These are phyloP conservation scores for Tarsius wallacei DNA, from an alignment of 2,797 vertebrate genomes.

Conservation along the genomic window DNA sequence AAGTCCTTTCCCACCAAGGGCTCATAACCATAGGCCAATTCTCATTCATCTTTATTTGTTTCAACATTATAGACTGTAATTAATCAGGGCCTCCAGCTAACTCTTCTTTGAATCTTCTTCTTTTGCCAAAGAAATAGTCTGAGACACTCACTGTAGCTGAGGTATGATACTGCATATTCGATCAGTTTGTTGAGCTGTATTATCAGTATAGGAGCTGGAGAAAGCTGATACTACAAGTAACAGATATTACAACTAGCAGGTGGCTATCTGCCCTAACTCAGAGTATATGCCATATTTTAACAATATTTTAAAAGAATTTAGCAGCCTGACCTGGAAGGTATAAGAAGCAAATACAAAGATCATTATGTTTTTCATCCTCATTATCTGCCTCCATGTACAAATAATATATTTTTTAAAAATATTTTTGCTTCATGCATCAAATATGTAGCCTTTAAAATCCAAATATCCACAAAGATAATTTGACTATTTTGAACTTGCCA, in stretches of 20 bases:
- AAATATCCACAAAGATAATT: background rate
- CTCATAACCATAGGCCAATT: background rate
- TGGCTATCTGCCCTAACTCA: background rate
- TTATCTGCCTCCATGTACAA: background rate
- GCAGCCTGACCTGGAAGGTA: background rate
- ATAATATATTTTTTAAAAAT: background rate
- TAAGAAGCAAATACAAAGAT: slow-evolving; percentile 43
- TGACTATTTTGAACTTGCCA: background rate
- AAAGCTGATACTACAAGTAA: background rate
- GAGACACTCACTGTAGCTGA: background rate
- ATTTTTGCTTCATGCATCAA: background rate
- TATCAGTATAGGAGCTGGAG: background rate
- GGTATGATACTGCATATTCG: background rate
- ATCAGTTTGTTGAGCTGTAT: background rate
- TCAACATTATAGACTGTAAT: background rate
- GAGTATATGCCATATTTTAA: background rate
- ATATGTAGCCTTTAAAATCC: slow-evolving; percentile 12
- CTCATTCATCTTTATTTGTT: background rate
- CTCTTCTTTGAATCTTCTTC: background rate
- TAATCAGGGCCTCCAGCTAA: background rate
- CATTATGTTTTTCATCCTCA: background rate
- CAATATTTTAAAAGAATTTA: slow-evolving; percentile 2
- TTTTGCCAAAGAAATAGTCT: background rate
- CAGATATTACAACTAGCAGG: too few relatives aligned
- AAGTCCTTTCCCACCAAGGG: background rate